Percentiles rank a stretch among this genome's conserved stretches.
phyloP scores from a whole-genome alignment of 2,888 invertebrate genomes.

The Nemapogon koenigi region DNA sequence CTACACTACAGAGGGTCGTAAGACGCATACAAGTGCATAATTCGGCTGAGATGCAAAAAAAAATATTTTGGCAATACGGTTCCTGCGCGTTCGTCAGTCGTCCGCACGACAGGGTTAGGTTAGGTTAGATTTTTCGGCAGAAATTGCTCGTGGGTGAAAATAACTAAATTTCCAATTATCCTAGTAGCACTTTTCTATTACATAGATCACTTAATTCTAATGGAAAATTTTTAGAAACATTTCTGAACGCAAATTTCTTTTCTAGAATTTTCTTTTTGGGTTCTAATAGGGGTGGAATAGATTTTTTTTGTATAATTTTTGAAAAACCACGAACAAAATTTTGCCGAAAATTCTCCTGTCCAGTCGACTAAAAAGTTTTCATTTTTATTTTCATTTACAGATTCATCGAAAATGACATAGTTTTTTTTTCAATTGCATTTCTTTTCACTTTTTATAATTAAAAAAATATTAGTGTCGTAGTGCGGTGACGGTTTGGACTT shows the following conservation, averaged over 20 bases:
- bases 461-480: conserved; percentile 46
- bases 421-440: conserved; percentile 33
- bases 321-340: too few species aligned
- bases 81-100: conserved; percentile 64
- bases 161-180: conserved; percentile 3
- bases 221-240: too few species aligned
- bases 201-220: too few species aligned
- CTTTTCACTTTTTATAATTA: conserved; percentile 31
- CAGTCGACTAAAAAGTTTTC: conserved; percentile 34
- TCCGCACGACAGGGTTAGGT: conserved; percentile 64
- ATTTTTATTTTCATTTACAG: conserved; percentile 33
- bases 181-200: too few species aligned
- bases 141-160: conserved; percentile 41
- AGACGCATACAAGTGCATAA: conserved; percentile 66
- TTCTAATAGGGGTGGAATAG: too few species aligned
- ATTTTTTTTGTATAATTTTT: too few species aligned
- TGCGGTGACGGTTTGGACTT: conserved; percentile 43
- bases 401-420: conserved; percentile 36
- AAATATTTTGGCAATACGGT: conserved; percentile 66
- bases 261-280: too few species aligned
- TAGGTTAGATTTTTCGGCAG: conserved; percentile 66
- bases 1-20: conserved; percentile 63
- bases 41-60: conserved; percentile 67
- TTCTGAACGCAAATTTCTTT: too few species aligned
- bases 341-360: too few species aligned